phyloP scores from a whole-genome alignment of 2,113 vertebrate species.

The Poeciliopsis prolifica region DNA sequence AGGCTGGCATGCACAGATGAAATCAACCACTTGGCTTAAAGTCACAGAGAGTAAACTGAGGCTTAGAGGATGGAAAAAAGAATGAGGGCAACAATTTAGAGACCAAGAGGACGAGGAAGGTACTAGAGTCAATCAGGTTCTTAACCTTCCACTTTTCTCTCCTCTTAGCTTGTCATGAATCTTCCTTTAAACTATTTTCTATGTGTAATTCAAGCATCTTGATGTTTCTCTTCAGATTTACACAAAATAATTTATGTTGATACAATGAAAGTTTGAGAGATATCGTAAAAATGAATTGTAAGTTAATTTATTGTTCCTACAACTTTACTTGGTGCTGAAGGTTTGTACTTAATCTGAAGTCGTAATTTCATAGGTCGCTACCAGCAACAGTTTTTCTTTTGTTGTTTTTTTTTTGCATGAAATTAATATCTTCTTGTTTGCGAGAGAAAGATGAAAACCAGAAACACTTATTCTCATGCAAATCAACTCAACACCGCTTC shows the following conservation, averaged over 20 bases:
- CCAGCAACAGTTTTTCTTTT: too few relatives aligned
- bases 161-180: neutral
- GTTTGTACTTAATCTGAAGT: too few relatives aligned
- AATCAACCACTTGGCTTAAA: constrained; percentile 51
- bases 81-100: constrained; percentile 50
- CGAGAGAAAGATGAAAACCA: neutral
- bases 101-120: constrained; percentile 55
- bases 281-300: too few relatives aligned
- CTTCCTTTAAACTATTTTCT: constrained; percentile 26
- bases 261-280: too few relatives aligned
- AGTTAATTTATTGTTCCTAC: too few relatives aligned
- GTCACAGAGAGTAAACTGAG: constrained; percentile 10
- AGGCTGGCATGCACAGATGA: constrained; percentile 26
- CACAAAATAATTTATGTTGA: too few relatives aligned
- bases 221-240: neutral
- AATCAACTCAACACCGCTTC: neutral
- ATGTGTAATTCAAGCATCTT: neutral
- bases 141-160: constrained; percentile 45
- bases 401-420: too few relatives aligned
- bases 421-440: too few relatives aligned
- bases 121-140: constrained; percentile 56
- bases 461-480: neutral
- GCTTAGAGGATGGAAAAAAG: constrained; percentile 20
- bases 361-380: too few relatives aligned
- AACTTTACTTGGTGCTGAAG: too few relatives aligned